These are phyloP conservation scores for Neodiprion lecontei DNA, from an alignment of 1,140 invertebrate species.

Conservation along the genomic window DNA sequence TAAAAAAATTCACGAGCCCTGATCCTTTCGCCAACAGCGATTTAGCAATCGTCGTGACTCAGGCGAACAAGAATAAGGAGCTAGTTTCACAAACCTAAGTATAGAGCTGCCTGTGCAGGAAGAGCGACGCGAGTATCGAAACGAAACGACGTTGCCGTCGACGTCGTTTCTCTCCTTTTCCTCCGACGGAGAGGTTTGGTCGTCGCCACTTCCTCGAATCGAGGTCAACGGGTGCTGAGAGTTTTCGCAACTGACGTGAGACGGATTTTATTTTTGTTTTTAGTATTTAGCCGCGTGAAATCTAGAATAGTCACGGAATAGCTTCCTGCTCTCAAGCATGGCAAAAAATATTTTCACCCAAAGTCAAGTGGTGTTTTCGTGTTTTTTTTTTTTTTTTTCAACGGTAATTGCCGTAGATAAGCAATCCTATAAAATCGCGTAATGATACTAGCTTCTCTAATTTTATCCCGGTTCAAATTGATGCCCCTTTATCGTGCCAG, in stretches of 20 bases:
- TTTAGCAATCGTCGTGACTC: slow-evolving; percentile 10
- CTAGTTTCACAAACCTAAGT: background rate
- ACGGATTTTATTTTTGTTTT: background rate
- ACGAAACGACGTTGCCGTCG: background rate
- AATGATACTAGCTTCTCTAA: background rate
- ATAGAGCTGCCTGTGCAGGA: background rate
- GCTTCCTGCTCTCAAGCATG: background rate
- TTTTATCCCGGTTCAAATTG: background rate
- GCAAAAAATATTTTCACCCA: background rate
- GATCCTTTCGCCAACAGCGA: background rate
- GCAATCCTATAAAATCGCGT: background rate
- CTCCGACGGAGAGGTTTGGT: background rate
- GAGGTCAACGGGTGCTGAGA: slow-evolving; percentile 10
- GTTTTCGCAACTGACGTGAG: slow-evolving; percentile 6
- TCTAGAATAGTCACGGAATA: background rate
- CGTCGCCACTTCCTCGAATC: slow-evolving; percentile 13
- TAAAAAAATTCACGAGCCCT: background rate
- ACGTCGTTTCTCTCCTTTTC: background rate
- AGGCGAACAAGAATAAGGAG: background rate
- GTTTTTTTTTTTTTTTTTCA: background rate
- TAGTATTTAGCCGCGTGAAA: background rate
- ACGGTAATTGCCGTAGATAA: background rate
- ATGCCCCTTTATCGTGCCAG: background rate
- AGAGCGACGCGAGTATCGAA: slow-evolving; percentile 7
- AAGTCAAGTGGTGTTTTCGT: background rate